Conservation (phyloP, 2,113 vertebrate species). For the Smithornis capensis region DNA sequence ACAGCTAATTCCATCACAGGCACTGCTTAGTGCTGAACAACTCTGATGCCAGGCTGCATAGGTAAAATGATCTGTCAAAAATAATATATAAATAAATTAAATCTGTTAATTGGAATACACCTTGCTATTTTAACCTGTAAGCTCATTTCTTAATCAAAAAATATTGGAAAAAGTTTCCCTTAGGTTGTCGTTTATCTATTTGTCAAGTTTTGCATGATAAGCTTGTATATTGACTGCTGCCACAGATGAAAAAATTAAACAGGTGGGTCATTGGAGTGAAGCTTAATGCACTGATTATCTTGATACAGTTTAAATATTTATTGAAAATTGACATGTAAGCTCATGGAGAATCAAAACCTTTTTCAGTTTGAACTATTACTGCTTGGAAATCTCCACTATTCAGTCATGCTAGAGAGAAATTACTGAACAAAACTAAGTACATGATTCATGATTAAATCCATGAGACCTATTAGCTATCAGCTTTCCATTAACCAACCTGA, state of each 20-base stretch:
- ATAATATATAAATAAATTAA: not conserved
- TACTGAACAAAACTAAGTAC: not conserved
- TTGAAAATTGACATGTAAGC: not conserved
- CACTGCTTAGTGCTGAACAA: not conserved
- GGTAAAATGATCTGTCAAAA: not conserved
- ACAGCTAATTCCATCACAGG: not conserved
- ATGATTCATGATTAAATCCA: not conserved
- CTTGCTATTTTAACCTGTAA: not conserved
- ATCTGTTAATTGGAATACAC: not conserved
- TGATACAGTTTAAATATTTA: not conserved
- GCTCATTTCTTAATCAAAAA: not conserved
- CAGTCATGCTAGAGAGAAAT: slow-evolving; percentile 9
- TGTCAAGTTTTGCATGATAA: not conserved
- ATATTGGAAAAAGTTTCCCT: not conserved
- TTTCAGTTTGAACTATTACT: not conserved
- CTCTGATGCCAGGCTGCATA: not conserved
- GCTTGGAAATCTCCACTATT: not conserved
- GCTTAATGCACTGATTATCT: not conserved
- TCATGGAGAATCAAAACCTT: not conserved
- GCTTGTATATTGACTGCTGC: not conserved
- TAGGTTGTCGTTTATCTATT: not conserved
- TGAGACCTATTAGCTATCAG: slow-evolving; percentile 29
- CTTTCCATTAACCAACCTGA: slow-evolving; percentile 26
- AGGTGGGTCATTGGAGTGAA: not conserved
- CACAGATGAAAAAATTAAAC: not conserved